phyloP scores from a whole-genome alignment of 2,113 vertebrate species.

The Malurus alboscapulatus region DNA sequence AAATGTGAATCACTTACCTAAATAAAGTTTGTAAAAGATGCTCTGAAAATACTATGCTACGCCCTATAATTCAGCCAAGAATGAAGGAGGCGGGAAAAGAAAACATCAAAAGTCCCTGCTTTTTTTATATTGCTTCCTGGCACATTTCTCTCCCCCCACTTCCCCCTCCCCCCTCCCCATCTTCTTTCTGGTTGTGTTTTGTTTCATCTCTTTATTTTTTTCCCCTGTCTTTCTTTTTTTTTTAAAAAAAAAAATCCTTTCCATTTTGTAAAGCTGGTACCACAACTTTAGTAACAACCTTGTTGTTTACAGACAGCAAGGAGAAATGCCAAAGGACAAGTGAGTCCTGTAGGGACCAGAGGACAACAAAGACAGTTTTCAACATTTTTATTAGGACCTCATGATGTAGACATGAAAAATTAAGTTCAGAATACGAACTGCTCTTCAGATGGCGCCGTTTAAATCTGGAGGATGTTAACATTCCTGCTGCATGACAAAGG shows the following conservation, averaged over 20 bases:
- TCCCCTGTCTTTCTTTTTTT: no score
- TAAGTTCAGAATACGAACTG: constrained; percentile 51
- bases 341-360: background rate
- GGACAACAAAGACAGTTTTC: constrained; percentile 34
- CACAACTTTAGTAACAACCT: constrained; percentile 25
- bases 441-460: constrained; percentile 37
- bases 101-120: constrained; percentile 31
- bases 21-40: constrained; percentile 41
- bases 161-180: background rate
- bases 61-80: constrained; percentile 42
- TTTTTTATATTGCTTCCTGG: constrained; percentile 52
- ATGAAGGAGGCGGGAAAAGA: constrained; percentile 34
- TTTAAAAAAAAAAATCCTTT: background rate
- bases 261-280: background rate
- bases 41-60: constrained; percentile 37
- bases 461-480: constrained; percentile 49
- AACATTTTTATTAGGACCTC: constrained; percentile 59
- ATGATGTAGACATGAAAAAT: constrained; percentile 63
- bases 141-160: constrained; percentile 1
- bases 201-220: background rate
- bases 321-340: background rate
- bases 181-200: constrained; percentile 7
- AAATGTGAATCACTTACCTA: constrained; percentile 56
- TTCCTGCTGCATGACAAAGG: constrained; percentile 41
- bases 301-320: background rate